Conservation (phyloP, 2,113 vertebrate genomes). For the Otolemur garnettii region DNA sequence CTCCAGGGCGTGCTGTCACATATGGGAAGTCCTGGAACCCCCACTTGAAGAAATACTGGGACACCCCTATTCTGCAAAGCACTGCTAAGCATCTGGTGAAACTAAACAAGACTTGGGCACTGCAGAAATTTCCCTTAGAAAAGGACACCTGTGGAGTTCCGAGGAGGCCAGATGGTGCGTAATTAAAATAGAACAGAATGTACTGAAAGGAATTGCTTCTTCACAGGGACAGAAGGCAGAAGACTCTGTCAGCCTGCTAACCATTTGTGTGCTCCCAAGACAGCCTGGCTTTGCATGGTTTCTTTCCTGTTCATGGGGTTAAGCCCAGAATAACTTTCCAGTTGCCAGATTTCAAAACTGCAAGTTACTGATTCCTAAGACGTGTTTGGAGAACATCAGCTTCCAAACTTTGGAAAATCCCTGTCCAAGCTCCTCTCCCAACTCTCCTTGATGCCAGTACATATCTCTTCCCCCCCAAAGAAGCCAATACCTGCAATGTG, state of each 20-base stretch:
- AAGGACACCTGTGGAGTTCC: background rate
- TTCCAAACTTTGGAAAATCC: background rate
- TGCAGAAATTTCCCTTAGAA: conserved; percentile 19
- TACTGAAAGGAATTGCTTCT: background rate
- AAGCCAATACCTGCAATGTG: background rate
- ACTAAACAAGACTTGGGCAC: background rate
- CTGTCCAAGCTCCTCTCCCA: background rate
- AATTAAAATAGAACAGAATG: background rate
- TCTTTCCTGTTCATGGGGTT: background rate
- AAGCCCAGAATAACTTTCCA: background rate
- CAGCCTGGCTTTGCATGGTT: background rate
- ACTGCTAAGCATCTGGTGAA: background rate
- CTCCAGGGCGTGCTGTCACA: background rate
- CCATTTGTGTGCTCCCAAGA: background rate
- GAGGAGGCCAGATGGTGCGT: conserved; percentile 10
- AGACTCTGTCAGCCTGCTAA: background rate
- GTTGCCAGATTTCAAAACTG: background rate
- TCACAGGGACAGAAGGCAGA: background rate
- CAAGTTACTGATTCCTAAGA: background rate
- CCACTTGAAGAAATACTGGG: background rate
- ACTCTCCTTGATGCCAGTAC: too few relatives aligned
- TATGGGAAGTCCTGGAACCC: fast-evolving
- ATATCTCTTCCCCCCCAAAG: background rate
- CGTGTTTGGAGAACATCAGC: background rate
- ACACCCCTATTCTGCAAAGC: background rate